phyloP scores from a whole-genome alignment of 2,797 vertebrate species.

The Sylvia borin region DNA sequence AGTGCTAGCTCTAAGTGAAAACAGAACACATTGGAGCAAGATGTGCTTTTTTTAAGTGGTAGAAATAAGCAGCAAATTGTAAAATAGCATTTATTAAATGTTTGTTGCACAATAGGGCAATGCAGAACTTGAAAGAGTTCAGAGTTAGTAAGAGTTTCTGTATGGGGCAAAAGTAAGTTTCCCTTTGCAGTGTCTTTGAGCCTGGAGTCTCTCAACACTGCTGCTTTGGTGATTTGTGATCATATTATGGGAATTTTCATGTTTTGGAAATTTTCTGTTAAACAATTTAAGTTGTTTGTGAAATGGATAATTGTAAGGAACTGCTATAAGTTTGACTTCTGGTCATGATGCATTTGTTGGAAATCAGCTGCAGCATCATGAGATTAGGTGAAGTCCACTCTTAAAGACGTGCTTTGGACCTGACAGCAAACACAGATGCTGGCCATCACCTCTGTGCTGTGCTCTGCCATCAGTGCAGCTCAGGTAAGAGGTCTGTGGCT shows the following conservation, averaged over 20 bases:
- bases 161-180: not conserved
- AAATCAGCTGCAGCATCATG: not conserved
- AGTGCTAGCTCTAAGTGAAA: not conserved
- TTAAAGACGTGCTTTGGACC: not conserved
- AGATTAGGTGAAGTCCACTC: not conserved
- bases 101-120: not conserved
- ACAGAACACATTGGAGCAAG: not conserved
- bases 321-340: fast-evolving
- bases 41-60: not conserved
- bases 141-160: not conserved
- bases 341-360: not conserved
- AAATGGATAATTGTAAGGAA: not conserved
- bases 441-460: not conserved
- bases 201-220: not conserved
- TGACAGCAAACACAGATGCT: not conserved
- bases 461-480: not conserved
- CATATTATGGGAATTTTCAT: not conserved
- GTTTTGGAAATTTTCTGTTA: not conserved
- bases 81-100: not conserved
- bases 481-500: not conserved
- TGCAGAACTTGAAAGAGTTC: not conserved
- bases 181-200: not conserved
- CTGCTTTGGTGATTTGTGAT: not conserved
- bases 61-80: not conserved
- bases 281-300: not conserved